These are phyloP conservation scores for Mongoloraphidia duomilia DNA, from an alignment of 2,888 invertebrate species.

Conservation along the genomic window DNA sequence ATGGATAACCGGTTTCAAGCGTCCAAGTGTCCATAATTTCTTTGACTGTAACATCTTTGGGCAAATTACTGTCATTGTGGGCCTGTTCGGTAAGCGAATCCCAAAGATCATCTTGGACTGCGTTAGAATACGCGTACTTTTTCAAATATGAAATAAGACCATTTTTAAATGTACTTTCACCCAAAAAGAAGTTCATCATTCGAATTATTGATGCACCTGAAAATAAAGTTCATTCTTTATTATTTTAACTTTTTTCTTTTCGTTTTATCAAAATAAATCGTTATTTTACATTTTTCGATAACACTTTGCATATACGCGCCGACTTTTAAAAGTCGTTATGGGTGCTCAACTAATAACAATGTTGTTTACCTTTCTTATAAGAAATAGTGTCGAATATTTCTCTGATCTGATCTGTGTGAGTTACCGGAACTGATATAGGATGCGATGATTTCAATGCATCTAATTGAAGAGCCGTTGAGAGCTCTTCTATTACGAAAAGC, in stretches of 20 bases:
- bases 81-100: conserved; percentile 42
- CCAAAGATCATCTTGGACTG: conserved; percentile 56
- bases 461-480: conserved; percentile 37
- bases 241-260: neutral
- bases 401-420: conserved; percentile 42
- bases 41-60: conserved; percentile 33
- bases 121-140: conserved; percentile 39
- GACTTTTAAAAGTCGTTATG: no score
- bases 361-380: conserved; percentile 44
- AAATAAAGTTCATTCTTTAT: conserved; percentile 7
- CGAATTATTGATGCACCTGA: conserved; percentile 51
- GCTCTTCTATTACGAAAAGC: conserved; percentile 38
- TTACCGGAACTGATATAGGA: conserved; percentile 47
- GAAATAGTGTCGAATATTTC: conserved; percentile 58
- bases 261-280: neutral
- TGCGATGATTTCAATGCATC: conserved; percentile 49
- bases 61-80: conserved; percentile 26
- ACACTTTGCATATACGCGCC: neutral
- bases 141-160: conserved; percentile 38
- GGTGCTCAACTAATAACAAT: no score
- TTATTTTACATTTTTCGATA: neutral
- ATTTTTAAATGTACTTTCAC: conserved; percentile 39
- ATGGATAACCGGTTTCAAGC: conserved; percentile 50
- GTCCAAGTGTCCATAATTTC: conserved; percentile 56
- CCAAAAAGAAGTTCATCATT: conserved; percentile 58